Percentiles rank a stretch among this genome's conserved stretches.
Conservation (phyloP, 2,888 invertebrate genomes). For the Palloptera scutellata region DNA sequence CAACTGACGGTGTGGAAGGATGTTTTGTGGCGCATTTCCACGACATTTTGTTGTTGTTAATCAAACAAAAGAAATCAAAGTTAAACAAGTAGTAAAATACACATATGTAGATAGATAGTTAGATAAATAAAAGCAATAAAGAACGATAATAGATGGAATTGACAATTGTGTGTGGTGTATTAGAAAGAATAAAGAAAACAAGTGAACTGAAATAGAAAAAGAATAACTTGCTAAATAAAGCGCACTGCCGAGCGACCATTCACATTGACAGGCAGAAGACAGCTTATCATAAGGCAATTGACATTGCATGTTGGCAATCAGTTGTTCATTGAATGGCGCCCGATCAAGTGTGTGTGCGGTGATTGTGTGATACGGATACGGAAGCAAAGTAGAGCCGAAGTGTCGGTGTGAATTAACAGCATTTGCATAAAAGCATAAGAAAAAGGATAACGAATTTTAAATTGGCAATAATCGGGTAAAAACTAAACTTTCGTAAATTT, state of each 20-base stretch:
- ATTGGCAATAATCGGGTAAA: not conserved
- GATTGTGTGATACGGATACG: conserved; percentile 28
- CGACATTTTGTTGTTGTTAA: not conserved
- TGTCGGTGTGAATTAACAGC: conserved; percentile 8
- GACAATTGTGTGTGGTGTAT: conserved; percentile 11
- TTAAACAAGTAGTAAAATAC: conserved; percentile 2
- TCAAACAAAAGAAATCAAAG: too few relatives aligned
- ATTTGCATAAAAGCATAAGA: conserved; percentile 4
- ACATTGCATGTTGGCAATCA: conserved; percentile 44
- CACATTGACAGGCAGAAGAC: conserved; percentile 6
- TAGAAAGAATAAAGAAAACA: conserved; percentile 4
- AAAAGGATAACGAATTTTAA: conserved; percentile 11
- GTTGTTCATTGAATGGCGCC: conserved; percentile 35
- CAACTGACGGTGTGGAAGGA: conserved; percentile 69
- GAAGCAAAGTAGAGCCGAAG: conserved; percentile 28
- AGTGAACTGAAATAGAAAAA: conserved; percentile 7
- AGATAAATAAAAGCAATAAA: conserved; percentile 7
- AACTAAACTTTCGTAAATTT: too few relatives aligned
- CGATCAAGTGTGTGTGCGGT: conserved; percentile 38
- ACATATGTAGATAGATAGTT: not conserved
- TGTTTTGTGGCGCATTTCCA: conserved; percentile 64
- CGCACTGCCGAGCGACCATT: not conserved
- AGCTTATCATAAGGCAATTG: conserved; percentile 41
- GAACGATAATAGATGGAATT: conserved; percentile 12
- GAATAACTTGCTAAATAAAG: not conserved